Evolutionary conservation across 2,797 vertebrate species (phyloP), one percentile per base, ranked within the genome.

Genomic region (Chloroceryle inda): DNA sequence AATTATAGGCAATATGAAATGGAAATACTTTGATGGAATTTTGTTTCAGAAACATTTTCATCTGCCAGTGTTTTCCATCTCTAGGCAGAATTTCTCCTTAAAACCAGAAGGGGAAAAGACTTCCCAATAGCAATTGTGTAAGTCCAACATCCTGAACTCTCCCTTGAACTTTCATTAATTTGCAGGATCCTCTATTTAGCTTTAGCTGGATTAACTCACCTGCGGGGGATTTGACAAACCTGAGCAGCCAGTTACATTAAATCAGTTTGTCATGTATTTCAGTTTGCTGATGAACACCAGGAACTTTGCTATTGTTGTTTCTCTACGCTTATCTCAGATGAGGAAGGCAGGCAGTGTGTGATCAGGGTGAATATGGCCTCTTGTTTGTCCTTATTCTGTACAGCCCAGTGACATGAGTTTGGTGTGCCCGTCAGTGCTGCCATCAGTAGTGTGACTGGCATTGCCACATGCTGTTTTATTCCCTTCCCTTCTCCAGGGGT

Each of bases 381-480:
- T 50, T 71, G 23, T 37, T 61, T 85, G 37, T 63, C 10, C 53
- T 74, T 76, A 2, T 21, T 75, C 63, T 56, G 9, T 26, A 22
- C 35, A 61, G 17, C 20, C 21, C 33, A n/a, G 24, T 24, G 38
- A 13, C 2, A 3, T 31, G 75, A 53, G 29, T 66, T 64, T 58
- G n/a, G 29, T 5, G 18, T 40, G 10, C 59, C 27, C 38, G 33
- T 56, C 15, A 20, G 35, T 66, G 8, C 50, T 11, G 6, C 50
- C 16, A 10, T 16, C 61, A 53, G 38, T 68, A 66, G 21, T 2
- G 0, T 22, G 68, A 77, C n/a, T 40, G n/a, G 5, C 61, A 53
- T 27, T 0, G 0, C 45, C 35, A 11, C 0, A 0, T 38, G 17
- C 50, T 77, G 7, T 3, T 52, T 50, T 13, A 18, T 45, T 75